Evolutionary conservation across 1,140 invertebrate genomes (phyloP).

Genomic region (Ruditapes philippinarum): DNA sequence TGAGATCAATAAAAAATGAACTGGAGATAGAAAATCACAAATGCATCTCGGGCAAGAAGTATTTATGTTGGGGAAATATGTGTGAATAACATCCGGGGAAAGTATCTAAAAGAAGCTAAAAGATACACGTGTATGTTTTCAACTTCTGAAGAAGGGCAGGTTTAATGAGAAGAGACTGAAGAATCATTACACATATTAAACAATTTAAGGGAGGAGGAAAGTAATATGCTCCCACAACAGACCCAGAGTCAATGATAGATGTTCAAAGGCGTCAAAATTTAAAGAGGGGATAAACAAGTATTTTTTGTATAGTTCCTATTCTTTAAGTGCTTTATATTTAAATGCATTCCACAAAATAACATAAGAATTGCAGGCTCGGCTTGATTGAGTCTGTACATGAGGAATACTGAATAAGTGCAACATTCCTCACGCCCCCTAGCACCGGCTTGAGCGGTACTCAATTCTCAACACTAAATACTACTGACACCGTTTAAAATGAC

Average conservation of each 20-base stretch:
- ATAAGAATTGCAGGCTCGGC: too few species aligned
- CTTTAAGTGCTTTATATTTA: too few species aligned
- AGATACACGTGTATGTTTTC: constrained; percentile 1
- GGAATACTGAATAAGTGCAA: too few species aligned
- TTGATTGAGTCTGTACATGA: too few species aligned
- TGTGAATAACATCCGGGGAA: not conserved
- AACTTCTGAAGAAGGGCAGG: not conserved
- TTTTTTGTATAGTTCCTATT: too few species aligned
- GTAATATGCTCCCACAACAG: constrained; percentile 5
- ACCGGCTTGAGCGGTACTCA: too few species aligned
- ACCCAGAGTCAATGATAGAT: constrained; percentile 15
- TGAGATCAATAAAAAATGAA: not conserved
- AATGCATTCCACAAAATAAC: too few species aligned
- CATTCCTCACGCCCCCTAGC: too few species aligned
- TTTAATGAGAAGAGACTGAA: not conserved
- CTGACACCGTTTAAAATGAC: too few species aligned
- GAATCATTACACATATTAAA: not conserved
- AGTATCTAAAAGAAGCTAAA: not conserved
- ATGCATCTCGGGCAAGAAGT: not conserved
- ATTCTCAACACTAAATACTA: too few species aligned
- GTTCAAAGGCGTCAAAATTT: not conserved
- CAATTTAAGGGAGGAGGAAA: constrained; percentile 27
- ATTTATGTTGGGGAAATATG: constrained; percentile 37
- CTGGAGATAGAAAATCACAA: constrained; percentile 8
- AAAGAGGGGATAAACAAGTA: not conserved